These are phyloP conservation scores for Varecia variegata DNA, from an alignment of 2,797 vertebrate species.

Conservation along the genomic window DNA sequence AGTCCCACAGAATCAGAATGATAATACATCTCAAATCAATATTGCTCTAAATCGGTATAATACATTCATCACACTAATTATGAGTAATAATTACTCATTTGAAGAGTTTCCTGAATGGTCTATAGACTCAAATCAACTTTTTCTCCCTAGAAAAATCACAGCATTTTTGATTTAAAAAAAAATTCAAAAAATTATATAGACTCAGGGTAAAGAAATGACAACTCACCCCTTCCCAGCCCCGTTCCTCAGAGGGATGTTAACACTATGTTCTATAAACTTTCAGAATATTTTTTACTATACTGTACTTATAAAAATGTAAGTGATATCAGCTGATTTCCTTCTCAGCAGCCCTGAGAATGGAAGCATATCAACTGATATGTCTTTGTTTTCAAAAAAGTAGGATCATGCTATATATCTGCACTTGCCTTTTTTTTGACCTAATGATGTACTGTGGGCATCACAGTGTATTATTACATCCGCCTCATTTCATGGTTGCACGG, in stretches of 20 bases:
- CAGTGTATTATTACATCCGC: background rate
- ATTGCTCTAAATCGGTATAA: slow-evolving; percentile 34
- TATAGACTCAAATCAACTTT: background rate
- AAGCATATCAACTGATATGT: background rate
- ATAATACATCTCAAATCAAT: background rate
- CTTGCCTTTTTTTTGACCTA: background rate
- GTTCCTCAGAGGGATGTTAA: background rate
- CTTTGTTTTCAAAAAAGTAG: background rate
- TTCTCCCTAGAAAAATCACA: background rate
- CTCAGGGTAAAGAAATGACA: background rate
- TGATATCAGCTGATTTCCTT: background rate
- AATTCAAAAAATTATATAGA: slow-evolving; percentile 12
- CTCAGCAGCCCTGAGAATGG: background rate
- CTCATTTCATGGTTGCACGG: background rate
- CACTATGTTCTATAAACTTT: background rate
- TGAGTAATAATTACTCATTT: background rate
- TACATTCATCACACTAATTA: background rate
- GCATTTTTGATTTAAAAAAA: background rate
- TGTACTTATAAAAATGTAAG: background rate
- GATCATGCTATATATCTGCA: background rate
- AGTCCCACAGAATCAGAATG: slow-evolving; percentile 22
- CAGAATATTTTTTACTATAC: background rate
- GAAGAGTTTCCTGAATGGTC: background rate
- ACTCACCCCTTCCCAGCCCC: background rate
- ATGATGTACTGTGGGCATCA: background rate